Evolutionary conservation across 2,888 invertebrate species (phyloP).

Genomic region (Diogma glabrata): DNA sequence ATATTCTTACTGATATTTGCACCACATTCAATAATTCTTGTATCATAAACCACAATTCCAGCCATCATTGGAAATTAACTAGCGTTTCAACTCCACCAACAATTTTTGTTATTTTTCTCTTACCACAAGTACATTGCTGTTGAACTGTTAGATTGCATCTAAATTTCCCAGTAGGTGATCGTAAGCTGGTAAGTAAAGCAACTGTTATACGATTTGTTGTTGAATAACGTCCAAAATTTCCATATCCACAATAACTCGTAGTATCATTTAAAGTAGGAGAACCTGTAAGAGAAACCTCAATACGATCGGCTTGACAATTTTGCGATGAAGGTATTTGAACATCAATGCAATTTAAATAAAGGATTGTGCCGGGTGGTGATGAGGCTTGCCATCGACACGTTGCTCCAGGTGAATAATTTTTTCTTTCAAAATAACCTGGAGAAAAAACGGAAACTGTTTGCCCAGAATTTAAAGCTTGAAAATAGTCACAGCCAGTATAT

Average conservation of each 20-base stretch:
- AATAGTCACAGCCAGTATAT: slow-evolving; percentile 15
- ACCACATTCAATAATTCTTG: slow-evolving; percentile 2
- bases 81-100: slow-evolving; percentile 40
- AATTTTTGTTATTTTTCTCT: slow-evolving; percentile 27
- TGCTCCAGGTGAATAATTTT: slow-evolving; percentile 29
- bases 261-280: background rate
- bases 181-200: background rate
- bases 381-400: slow-evolving; percentile 41
- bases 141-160: slow-evolving; percentile 4
- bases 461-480: slow-evolving; percentile 26
- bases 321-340: slow-evolving; percentile 20
- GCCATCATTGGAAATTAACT: slow-evolving; percentile 42
- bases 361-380: slow-evolving; percentile 30
- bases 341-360: background rate
- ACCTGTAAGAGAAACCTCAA: background rate
- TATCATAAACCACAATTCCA: slow-evolving; percentile 31
- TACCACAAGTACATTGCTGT: slow-evolving; percentile 6
- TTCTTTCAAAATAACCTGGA: slow-evolving; percentile 40
- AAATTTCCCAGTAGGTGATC: background rate
- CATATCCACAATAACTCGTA: background rate
- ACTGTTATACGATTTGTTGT: background rate
- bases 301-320: slow-evolving; percentile 2
- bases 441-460: slow-evolving; percentile 38
- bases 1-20: slow-evolving; percentile 10
- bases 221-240: background rate